These are phyloP conservation scores for Pseudochromis fuscus DNA, from an alignment of 2,797 vertebrate genomes.

Conservation along the genomic window DNA sequence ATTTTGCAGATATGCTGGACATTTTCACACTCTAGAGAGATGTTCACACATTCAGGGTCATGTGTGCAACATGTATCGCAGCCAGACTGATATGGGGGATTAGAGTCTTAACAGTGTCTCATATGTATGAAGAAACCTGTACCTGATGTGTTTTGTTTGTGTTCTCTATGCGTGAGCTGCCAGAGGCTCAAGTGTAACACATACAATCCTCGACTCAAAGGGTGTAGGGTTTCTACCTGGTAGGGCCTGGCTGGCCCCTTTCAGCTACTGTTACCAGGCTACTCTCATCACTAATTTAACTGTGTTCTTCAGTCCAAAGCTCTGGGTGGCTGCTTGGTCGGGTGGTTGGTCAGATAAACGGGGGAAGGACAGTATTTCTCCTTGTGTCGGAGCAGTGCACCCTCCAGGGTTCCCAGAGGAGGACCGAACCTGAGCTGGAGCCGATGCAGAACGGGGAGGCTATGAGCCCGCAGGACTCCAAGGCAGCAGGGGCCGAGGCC, in stretches of 20 bases:
- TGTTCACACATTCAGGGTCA: slow-evolving; percentile 25
- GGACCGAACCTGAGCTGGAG: slow-evolving; percentile 65
- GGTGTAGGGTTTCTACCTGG: slow-evolving; percentile 81
- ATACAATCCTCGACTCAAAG: slow-evolving; percentile 66
- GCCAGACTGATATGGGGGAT: slow-evolving; percentile 40
- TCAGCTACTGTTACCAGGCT: slow-evolving; percentile 80
- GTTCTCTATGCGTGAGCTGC: slow-evolving; percentile 53
- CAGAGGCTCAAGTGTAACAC: slow-evolving; percentile 78
- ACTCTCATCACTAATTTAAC: slow-evolving; percentile 87
- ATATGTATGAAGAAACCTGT: slow-evolving; percentile 49
- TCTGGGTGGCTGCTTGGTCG: slow-evolving; percentile 49
- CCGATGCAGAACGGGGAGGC: slow-evolving; percentile 90
- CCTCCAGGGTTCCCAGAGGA: slow-evolving; percentile 75
- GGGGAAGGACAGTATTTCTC: slow-evolving; percentile 50
- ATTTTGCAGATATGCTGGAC: slow-evolving; percentile 26
- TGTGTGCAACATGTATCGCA: slow-evolving; percentile 18
- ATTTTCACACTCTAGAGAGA: slow-evolving; percentile 39
- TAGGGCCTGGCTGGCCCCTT: slow-evolving; percentile 72
- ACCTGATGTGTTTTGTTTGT: slow-evolving; percentile 65
- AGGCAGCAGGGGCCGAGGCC: slow-evolving; percentile 57
- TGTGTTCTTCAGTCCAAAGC: slow-evolving; percentile 54
- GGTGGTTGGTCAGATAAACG: slow-evolving; percentile 39
- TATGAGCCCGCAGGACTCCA: slow-evolving; percentile 81
- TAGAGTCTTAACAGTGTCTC: slow-evolving; percentile 20
- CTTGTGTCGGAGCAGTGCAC: slow-evolving; percentile 66